phyloP scores from a whole-genome alignment of 2,113 vertebrate species.

The Turdus rufiventris region DNA sequence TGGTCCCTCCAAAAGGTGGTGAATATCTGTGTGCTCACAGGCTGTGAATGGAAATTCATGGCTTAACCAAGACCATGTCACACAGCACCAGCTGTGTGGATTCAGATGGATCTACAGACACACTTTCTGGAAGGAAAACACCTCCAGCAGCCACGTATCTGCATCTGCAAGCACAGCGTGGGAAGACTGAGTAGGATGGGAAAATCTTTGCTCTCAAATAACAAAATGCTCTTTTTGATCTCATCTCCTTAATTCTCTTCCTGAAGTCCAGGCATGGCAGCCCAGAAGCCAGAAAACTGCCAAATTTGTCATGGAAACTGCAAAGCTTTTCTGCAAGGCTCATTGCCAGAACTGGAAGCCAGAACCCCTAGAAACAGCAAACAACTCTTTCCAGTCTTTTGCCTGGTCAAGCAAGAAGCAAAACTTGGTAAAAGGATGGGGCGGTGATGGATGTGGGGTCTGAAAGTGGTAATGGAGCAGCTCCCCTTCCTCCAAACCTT shows the following conservation, averaged over 20 bases:
- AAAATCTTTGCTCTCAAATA: neutral
- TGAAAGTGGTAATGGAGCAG: neutral
- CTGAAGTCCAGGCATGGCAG: neutral
- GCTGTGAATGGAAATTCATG: neutral
- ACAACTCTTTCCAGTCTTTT: neutral
- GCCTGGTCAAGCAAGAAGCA: neutral
- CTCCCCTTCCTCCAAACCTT: neutral
- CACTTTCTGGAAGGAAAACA: neutral
- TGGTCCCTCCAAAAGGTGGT: neutral
- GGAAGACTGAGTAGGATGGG: neutral
- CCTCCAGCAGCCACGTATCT: neutral
- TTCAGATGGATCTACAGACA: neutral
- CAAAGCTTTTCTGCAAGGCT: neutral
- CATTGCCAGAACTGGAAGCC: neutral
- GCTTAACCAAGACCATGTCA: neutral
- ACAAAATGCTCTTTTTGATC: neutral
- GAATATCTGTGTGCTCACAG: neutral
- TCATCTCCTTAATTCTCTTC: neutral
- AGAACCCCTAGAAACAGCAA: neutral
- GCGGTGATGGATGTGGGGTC: neutral
- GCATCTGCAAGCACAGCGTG: neutral
- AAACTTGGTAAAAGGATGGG: neutral
- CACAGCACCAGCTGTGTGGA: neutral
- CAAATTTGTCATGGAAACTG: constrained; percentile 10
- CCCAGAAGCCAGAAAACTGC: constrained; percentile 13